Conservation (phyloP, 2,113 vertebrate species). For the Oenanthe oenanthe region DNA sequence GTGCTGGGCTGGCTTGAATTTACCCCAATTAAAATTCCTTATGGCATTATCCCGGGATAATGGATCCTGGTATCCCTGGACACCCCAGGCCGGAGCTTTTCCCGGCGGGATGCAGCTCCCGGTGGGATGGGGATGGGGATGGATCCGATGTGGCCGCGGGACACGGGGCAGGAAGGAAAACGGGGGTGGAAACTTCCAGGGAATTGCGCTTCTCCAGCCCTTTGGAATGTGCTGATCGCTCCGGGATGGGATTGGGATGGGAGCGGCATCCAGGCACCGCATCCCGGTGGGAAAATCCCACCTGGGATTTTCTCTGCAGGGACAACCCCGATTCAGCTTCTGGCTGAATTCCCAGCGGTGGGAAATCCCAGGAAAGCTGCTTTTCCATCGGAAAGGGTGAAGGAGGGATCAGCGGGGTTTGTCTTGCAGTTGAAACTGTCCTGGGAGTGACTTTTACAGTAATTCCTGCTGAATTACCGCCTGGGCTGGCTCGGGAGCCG, state of each 20-base stretch:
- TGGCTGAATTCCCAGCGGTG: rapidly evolving
- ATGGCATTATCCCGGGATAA: background rate
- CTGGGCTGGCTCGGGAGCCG: background rate
- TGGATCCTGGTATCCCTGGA: too few relatives aligned
- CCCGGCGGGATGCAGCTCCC: background rate
- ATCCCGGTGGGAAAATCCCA: background rate
- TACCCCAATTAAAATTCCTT: background rate
- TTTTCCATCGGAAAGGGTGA: background rate
- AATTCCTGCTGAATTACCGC: background rate
- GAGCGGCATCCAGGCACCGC: background rate
- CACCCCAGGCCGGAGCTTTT: background rate
- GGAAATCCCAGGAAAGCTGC: background rate
- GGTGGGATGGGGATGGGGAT: background rate
- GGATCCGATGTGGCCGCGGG: too few relatives aligned
- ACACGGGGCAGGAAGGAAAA: background rate
- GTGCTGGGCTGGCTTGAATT: background rate
- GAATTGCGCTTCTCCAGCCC: background rate
- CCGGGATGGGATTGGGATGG: background rate
- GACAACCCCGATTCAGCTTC: background rate
- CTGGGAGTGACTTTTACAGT: background rate
- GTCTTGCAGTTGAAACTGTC: background rate
- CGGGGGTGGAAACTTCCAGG: background rate
- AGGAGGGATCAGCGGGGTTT: background rate
- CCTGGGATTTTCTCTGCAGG: rapidly evolving
- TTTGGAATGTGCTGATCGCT: background rate